Evolutionary conservation across 2,888 invertebrate genomes (phyloP), one percentile per base, ranked within the genome.

Genomic region (Cephonodes hylas): DNA sequence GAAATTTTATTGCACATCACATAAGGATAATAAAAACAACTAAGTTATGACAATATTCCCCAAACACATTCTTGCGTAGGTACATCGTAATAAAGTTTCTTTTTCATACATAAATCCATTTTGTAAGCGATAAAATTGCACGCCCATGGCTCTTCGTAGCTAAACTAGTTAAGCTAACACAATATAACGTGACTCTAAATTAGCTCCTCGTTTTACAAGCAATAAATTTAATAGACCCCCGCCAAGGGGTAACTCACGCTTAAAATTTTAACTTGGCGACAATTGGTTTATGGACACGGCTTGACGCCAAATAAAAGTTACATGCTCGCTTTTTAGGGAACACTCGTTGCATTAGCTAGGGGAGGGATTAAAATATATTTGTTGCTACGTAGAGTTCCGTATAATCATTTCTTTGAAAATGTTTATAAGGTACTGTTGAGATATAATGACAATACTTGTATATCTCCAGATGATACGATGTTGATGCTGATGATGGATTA

Each of bases 121-220:
- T 45, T 60, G 38, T 57, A 38, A 60, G 61, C 59, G 58, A 62
- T 61, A 63, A 65, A 64, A 65, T 70, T 64, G 73, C 78, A 80
- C 85, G 81, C 86, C 88, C 86, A 79, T 72, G 82, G 84, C 81
- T 87, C 75, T 79, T 80, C 81, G 72, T 74, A 71, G 74, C 76
- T 86, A 83, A 86, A 85, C 80, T 86, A 86, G 87, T 89, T 88
- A 87, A 81, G 84, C 83, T 86, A 89, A 91, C 88, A 89, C 86
- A 90, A 91, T 92, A 91, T 90, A 91, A 88, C 80, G 86, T 84
- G 83, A 86, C 89, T 89, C 84, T 81, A 88, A 91, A 91, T 91
- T 92, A 91, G 90, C 91, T 88, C 75, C 85, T 88, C 91, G 89
- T 86, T 91, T 91, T 92, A 91, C 91, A 89, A 88, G 87, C 88